Evolutionary conservation across 1,140 invertebrate species (phyloP).

Genomic region (Metopolophium dirhodum): DNA sequence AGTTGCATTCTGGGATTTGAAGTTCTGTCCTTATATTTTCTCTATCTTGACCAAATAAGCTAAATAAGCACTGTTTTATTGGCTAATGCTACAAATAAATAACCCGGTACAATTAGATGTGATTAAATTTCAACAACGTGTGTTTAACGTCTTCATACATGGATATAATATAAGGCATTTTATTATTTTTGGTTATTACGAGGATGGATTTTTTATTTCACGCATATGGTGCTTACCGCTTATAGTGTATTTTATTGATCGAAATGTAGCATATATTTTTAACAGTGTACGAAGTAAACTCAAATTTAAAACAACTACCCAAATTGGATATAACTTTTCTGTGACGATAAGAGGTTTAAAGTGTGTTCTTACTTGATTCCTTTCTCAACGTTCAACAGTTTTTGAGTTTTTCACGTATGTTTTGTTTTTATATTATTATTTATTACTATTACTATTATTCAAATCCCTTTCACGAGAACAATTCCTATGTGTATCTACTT

Average conservation of each 20-base stretch:
- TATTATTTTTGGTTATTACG: neutral
- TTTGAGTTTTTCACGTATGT: neutral
- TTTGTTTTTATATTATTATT: neutral
- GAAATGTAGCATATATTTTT: neutral
- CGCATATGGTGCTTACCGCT: neutral
- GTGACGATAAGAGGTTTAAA: neutral
- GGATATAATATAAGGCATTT: neutral
- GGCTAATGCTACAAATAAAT: conserved; percentile 6
- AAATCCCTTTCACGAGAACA: neutral
- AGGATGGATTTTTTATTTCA: neutral
- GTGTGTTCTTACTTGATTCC: neutral
- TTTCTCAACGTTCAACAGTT: neutral
- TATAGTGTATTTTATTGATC: neutral
- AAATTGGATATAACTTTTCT: neutral
- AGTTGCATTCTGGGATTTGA: neutral
- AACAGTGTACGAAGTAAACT: neutral
- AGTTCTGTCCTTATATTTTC: neutral
- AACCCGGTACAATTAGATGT: neutral
- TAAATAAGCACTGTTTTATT: conserved; percentile 39
- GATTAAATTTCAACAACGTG: neutral
- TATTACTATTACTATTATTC: conserved; percentile 8
- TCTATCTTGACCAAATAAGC: conserved; percentile 30
- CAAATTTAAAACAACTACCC: neutral
- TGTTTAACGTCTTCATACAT: neutral
- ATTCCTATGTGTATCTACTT: neutral